Evolutionary conservation across 2,113 vertebrate species (phyloP).

Genomic region (Callochromis pleurospilus): DNA sequence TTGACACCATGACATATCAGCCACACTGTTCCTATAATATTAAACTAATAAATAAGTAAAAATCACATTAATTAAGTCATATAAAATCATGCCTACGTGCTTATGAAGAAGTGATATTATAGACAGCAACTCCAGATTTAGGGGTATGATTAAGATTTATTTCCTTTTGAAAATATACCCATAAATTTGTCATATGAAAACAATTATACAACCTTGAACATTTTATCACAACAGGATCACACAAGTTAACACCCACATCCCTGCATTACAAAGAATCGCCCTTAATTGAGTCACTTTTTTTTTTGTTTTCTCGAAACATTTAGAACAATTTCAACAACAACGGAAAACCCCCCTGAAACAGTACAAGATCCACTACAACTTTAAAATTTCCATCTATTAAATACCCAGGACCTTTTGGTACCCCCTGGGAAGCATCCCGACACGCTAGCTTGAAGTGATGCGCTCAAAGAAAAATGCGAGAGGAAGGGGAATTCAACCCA

Average conservation of each 20-base stretch:
- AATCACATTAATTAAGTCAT: neutral
- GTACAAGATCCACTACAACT: constrained; percentile 54
- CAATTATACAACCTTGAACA: constrained; percentile 75
- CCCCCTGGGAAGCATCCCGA: constrained; percentile 14
- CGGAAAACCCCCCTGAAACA: constrained; percentile 19
- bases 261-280: constrained; percentile 73
- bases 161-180: constrained; percentile 79
- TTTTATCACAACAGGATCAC: constrained; percentile 71
- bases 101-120: neutral
- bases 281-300: constrained; percentile 40
- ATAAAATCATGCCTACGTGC: neutral
- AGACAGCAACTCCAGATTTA: constrained; percentile 19
- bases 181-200: constrained; percentile 78
- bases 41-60: neutral
- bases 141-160: constrained; percentile 73
- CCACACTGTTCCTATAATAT: neutral
- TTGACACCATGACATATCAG: neutral
- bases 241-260: constrained; percentile 69
- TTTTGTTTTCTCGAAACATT: constrained; percentile 41
- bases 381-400: constrained; percentile 54
- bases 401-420: constrained; percentile 23
- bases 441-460: constrained; percentile 35
- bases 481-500: constrained; percentile 24
- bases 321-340: constrained; percentile 55
- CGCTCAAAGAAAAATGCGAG: constrained; percentile 44